A percentile compares a stretch with the other conserved stretches of the same genome.
phyloP scores from a whole-genome alignment of 1,140 invertebrate genomes.

The Heliconius melpomene region DNA sequence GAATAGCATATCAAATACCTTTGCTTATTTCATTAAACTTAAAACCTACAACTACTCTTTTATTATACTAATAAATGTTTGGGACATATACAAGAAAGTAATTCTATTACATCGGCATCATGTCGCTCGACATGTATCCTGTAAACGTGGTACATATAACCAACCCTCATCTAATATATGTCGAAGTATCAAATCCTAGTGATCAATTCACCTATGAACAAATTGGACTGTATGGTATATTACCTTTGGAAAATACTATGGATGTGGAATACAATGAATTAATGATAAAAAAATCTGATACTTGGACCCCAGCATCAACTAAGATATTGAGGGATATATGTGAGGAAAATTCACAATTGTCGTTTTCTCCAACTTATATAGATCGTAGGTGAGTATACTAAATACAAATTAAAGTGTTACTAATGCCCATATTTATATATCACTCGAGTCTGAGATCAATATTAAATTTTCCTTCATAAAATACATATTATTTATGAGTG shows the following conservation, averaged over 20 bases:
- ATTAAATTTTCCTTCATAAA: too few species aligned
- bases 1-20: not conserved
- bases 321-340: slow-evolving; percentile 49
- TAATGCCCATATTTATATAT: too few species aligned
- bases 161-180: slow-evolving; percentile 72
- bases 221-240: slow-evolving; percentile 65
- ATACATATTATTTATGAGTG: too few species aligned
- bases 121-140: slow-evolving; percentile 55
- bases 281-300: slow-evolving; percentile 33
- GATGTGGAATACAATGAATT: slow-evolving; percentile 41
- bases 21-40: too few species aligned
- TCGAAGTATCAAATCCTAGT: slow-evolving; percentile 48
- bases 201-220: slow-evolving; percentile 60
- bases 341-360: slow-evolving; percentile 43
- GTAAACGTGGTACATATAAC: slow-evolving; percentile 58
- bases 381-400: slow-evolving; percentile 53
- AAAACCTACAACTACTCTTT: not conserved
- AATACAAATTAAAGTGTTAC: not conserved
- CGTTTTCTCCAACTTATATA: slow-evolving; percentile 57
- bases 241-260: slow-evolving; percentile 54
- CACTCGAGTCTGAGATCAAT: too few species aligned
- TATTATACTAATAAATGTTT: not conserved
- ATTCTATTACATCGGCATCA: slow-evolving; percentile 21
- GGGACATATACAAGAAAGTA: not conserved
- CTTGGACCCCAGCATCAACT: slow-evolving; percentile 54